These are phyloP conservation scores for Penaeus chinensis DNA, from an alignment of 1,140 invertebrate species.

Conservation along the genomic window DNA sequence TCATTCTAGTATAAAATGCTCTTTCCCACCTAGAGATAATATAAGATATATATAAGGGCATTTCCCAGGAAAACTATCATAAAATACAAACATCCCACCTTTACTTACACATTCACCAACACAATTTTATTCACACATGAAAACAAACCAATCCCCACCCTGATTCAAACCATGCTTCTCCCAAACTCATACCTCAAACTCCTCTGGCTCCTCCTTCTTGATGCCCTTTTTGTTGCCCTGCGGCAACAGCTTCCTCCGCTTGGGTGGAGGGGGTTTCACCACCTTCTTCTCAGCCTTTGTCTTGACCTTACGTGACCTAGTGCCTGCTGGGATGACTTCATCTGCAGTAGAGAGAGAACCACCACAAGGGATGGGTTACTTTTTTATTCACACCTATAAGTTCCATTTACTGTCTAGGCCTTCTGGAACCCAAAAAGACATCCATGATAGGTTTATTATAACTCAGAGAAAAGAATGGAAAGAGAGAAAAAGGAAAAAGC, in stretches of 20 bases:
- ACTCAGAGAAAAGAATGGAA: no score
- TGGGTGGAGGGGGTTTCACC: conserved; percentile 12
- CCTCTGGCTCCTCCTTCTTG: conserved; percentile 22
- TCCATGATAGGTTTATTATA: no score
- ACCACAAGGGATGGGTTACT: neutral
- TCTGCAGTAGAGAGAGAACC: conserved; percentile 22
- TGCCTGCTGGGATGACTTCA: conserved; percentile 55
- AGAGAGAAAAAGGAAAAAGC: neutral
- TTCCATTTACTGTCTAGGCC: no score
- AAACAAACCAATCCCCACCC: neutral
- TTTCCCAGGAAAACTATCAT: no score
- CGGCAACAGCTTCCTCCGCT: conserved; percentile 1
- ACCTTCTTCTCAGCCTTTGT: conserved; percentile 30
- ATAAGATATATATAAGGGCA: no score
- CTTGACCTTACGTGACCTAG: conserved; percentile 42
- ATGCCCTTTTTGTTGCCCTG: neutral
- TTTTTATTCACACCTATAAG: no score
- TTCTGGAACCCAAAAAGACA: no score
- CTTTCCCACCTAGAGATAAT: no score
- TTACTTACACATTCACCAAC: no score
- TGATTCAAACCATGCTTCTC: neutral
- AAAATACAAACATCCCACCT: no score
- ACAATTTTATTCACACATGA: no score
- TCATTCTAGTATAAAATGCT: no score
- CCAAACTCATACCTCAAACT: conserved; percentile 22